phyloP scores from a whole-genome alignment of 2,888 invertebrate species.

The Drosophila testacea region DNA sequence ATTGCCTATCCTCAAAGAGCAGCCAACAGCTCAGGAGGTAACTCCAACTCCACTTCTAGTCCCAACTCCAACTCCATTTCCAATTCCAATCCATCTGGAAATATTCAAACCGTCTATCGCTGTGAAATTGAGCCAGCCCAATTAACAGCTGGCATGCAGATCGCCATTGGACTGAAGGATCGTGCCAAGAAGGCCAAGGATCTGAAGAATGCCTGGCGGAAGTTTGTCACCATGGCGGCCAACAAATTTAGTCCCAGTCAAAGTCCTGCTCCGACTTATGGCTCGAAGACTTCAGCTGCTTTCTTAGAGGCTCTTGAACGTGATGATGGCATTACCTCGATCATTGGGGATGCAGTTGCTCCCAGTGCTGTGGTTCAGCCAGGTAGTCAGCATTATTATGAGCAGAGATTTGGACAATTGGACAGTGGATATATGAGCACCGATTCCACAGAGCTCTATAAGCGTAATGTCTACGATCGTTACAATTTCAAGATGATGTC shows the following conservation, averaged over 20 bases:
- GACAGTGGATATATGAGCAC: constrained; percentile 95
- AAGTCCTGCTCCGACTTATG: constrained; percentile 82
- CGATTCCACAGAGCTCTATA: constrained; percentile 89
- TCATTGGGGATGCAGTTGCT: constrained; percentile 80
- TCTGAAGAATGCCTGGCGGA: constrained; percentile 85
- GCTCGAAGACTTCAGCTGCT: constrained; percentile 68
- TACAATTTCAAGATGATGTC: constrained; percentile 84
- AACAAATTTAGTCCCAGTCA: constrained; percentile 84
- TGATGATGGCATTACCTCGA: constrained; percentile 84
- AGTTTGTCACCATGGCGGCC: constrained; percentile 85
- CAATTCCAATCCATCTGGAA: constrained; percentile 48
- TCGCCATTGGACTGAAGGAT: constrained; percentile 85
- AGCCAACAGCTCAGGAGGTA: constrained; percentile 55
- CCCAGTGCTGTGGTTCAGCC: constrained; percentile 70
- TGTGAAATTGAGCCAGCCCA: constrained; percentile 84
- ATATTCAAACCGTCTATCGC: constrained; percentile 84
- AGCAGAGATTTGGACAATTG: constrained; percentile 86
- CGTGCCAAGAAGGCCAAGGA: constrained; percentile 85
- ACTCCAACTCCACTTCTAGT: constrained; percentile 40
- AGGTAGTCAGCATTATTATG: constrained; percentile 81
- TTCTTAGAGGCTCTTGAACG: constrained; percentile 77
- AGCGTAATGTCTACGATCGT: constrained; percentile 85
- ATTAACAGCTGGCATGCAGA: constrained; percentile 85
- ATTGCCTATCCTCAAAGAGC: constrained; percentile 83
- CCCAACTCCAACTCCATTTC: constrained; percentile 42